Conservation (phyloP, 2,797 vertebrate genomes). For the Prunella strophiata region DNA sequence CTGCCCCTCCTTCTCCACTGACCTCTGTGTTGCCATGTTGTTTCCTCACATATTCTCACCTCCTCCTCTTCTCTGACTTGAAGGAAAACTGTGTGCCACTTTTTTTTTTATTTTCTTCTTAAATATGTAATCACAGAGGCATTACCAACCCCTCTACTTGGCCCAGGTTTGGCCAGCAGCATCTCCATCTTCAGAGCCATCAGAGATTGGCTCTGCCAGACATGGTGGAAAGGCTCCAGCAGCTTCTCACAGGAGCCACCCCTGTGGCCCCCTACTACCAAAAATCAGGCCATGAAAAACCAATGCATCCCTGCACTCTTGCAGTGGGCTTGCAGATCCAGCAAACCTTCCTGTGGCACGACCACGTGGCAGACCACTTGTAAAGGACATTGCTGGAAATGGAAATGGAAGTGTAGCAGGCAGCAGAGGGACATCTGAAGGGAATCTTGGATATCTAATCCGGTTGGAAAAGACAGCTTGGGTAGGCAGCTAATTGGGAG, state of each 20-base stretch:
- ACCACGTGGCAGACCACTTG: not conserved
- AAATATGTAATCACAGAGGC: not conserved
- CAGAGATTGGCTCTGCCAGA: not conserved
- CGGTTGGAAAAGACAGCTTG: not conserved
- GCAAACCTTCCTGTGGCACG: not conserved
- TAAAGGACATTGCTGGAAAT: not conserved
- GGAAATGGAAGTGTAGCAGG: not conserved
- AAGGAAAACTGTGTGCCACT: not conserved
- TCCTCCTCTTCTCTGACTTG: not conserved
- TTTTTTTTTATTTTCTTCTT: not conserved
- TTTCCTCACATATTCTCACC: not conserved
- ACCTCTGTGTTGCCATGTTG: too few species aligned
- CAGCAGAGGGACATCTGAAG: not conserved
- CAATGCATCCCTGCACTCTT: not conserved
- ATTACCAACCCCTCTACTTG: rapidly evolving
- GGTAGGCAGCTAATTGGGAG: conserved; percentile 28
- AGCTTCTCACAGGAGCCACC: not conserved
- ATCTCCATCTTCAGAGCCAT: rapidly evolving
- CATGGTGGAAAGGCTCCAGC: not conserved
- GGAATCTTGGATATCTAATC: not conserved
- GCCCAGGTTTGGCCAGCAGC: not conserved
- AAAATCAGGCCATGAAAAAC: not conserved
- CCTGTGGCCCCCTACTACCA: not conserved
- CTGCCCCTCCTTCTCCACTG: not conserved
- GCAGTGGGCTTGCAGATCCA: not conserved